A percentile compares a stretch with the other conserved stretches of the same genome.
Conservation (phyloP, 2,888 invertebrate genomes). For the Drosophila acutilabella region DNA sequence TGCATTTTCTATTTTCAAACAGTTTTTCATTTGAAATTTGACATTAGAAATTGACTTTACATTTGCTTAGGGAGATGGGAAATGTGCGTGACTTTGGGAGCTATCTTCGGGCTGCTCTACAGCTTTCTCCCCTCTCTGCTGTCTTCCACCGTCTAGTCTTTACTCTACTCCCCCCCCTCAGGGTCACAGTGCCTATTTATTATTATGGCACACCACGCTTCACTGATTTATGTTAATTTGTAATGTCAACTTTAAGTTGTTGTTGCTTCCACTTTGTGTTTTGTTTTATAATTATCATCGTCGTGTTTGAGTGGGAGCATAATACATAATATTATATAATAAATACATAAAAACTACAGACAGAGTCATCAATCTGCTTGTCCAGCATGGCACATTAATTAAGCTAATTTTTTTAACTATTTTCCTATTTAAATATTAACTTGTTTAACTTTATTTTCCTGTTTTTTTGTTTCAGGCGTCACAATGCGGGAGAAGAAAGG, state of each 20-base stretch:
- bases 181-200: constrained; percentile 63
- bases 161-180: background rate
- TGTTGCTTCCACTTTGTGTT: constrained; percentile 49
- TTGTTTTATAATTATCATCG: constrained; percentile 42
- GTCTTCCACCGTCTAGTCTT: too few relatives aligned
- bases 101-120: background rate
- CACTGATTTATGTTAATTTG: constrained; percentile 80
- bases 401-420: background rate
- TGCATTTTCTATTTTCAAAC: constrained; percentile 74
- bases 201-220: constrained; percentile 75
- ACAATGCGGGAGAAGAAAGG: constrained; percentile 97
- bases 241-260: constrained; percentile 64
- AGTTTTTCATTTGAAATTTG: constrained; percentile 55
- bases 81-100: constrained; percentile 35
- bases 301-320: constrained; percentile 16
- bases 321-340: constrained; percentile 17
- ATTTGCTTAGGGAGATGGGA: constrained; percentile 10
- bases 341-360: constrained; percentile 10
- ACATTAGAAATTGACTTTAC: constrained; percentile 50
- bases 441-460: constrained; percentile 50
- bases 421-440: constrained; percentile 14
- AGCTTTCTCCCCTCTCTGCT: background rate
- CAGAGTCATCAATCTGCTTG: constrained; percentile 28
- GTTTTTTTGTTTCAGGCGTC: constrained; percentile 90
- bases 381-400: background rate